A percentile compares a stretch with the other conserved stretches of the same genome.
phyloP scores from a whole-genome alignment of 2,797 vertebrate species.

The Paramormyrops hopkinsi region DNA sequence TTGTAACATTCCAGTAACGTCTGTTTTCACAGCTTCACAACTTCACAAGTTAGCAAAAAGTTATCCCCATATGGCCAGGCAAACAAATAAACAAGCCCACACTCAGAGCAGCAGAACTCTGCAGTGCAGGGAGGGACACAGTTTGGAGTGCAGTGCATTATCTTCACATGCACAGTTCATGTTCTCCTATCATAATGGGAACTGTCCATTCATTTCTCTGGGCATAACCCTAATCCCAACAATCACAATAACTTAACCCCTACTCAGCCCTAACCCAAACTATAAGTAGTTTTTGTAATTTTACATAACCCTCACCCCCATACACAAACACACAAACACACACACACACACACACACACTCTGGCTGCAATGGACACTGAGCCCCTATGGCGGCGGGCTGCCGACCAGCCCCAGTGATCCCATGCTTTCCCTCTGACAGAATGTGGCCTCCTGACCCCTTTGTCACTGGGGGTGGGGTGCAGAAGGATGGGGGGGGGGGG shows the following conservation, averaged over 20 bases:
- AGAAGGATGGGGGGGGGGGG: background rate
- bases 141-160: background rate
- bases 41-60: background rate
- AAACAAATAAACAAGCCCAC: background rate
- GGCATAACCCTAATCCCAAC: background rate
- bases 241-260: background rate
- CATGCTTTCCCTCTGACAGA: background rate
- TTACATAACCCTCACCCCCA: background rate
- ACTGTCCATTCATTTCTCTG: background rate
- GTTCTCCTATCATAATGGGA: background rate
- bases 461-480: background rate
- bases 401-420: background rate
- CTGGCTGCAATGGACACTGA: background rate
- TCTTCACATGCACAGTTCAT: background rate
- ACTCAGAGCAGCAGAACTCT: background rate
- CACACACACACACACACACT: background rate
- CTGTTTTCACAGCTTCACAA: background rate
- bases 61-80: background rate
- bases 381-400: background rate
- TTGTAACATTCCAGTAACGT: background rate
- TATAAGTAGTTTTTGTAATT: background rate
- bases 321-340: background rate
- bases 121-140: background rate
- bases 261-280: background rate
- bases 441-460: background rate